Evolutionary conservation across 2,797 vertebrate species (phyloP).

Genomic region (Arnoldichthys spilopterus): DNA sequence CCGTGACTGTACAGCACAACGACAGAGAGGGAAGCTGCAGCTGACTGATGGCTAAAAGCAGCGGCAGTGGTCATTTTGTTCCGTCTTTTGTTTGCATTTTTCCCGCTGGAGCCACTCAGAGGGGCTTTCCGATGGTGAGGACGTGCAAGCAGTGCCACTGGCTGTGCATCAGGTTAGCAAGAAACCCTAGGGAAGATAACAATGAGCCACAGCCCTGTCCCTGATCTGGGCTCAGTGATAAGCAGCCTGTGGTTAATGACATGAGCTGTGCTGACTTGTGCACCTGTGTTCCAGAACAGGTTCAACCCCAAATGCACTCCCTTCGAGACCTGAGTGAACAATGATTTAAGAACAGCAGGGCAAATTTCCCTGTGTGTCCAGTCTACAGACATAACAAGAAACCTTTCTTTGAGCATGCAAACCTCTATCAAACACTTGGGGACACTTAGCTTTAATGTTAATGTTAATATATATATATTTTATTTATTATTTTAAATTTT

Average conservation of each 20-base stretch:
- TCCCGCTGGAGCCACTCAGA: constrained; percentile 49
- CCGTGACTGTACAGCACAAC: background rate
- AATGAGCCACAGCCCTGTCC: constrained; percentile 8
- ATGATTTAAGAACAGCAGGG: constrained; percentile 32
- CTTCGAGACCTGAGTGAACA: constrained; percentile 48
- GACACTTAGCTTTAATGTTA: background rate
- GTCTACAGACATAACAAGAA: background rate
- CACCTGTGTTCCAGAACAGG: constrained; percentile 49
- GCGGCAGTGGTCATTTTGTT: constrained; percentile 51
- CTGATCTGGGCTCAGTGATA: constrained; percentile 36
- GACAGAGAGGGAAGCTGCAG: constrained; percentile 45
- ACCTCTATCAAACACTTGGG: background rate
- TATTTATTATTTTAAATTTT: too few species aligned
- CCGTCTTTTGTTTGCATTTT: constrained; percentile 60
- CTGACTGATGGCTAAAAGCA: constrained; percentile 53
- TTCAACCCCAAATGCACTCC: constrained; percentile 38
- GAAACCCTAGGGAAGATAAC: constrained; percentile 7
- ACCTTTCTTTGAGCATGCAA: background rate
- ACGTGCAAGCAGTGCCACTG: constrained; percentile 49
- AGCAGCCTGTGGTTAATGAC: background rate
- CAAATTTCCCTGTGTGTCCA: background rate
- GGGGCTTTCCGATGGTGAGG: constrained; percentile 56
- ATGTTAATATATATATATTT: too few species aligned
- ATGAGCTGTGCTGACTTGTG: constrained; percentile 38
- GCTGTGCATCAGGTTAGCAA: constrained; percentile 39